Conservation (phyloP, 1,140 invertebrate genomes). For the Manduca sexta region DNA sequence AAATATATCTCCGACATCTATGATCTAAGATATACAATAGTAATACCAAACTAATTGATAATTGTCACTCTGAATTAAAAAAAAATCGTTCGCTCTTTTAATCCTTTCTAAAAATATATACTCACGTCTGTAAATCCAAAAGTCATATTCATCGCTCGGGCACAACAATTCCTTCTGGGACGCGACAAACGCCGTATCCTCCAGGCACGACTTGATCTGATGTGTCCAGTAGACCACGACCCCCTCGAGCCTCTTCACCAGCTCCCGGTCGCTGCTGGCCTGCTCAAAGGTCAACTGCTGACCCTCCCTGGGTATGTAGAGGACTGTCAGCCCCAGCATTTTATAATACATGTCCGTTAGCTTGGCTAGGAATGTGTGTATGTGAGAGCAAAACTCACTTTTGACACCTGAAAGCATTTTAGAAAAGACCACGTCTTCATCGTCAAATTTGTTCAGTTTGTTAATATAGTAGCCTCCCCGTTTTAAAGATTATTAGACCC, state of each 20-base stretch:
- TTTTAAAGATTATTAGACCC: too few relatives aligned
- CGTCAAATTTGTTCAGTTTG: too few relatives aligned
- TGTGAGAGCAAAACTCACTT: slow-evolving; percentile 82
- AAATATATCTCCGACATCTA: too few relatives aligned
- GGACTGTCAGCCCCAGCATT: slow-evolving; percentile 84
- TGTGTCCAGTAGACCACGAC: slow-evolving; percentile 89
- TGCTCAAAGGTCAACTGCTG: slow-evolving; percentile 72
- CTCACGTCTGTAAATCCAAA: slow-evolving; percentile 90
- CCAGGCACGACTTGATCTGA: slow-evolving; percentile 86
- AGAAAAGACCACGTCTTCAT: too few relatives aligned
- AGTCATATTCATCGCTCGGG: slow-evolving; percentile 89
- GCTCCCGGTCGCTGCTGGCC: slow-evolving; percentile 78
- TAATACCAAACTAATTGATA: too few relatives aligned
- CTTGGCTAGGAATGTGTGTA: slow-evolving; percentile 85
- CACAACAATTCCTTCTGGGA: slow-evolving; percentile 81
- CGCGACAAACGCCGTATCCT: slow-evolving; percentile 79
- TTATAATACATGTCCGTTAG: slow-evolving; percentile 88
- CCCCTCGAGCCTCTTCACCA: slow-evolving; percentile 86
- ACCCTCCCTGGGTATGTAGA: slow-evolving; percentile 87
- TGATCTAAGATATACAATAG: too few relatives aligned
- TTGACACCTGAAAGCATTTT: slow-evolving; percentile 77
- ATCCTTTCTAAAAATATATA: slow-evolving; percentile 16
- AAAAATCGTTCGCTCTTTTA: too few relatives aligned
- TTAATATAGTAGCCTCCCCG: too few relatives aligned
- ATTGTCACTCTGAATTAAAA: too few relatives aligned